A percentile compares a stretch with the other conserved stretches of the same genome.
Evolutionary conservation across 2,113 vertebrate species (phyloP).

Genomic region (Orthonyx spaldingii): DNA sequence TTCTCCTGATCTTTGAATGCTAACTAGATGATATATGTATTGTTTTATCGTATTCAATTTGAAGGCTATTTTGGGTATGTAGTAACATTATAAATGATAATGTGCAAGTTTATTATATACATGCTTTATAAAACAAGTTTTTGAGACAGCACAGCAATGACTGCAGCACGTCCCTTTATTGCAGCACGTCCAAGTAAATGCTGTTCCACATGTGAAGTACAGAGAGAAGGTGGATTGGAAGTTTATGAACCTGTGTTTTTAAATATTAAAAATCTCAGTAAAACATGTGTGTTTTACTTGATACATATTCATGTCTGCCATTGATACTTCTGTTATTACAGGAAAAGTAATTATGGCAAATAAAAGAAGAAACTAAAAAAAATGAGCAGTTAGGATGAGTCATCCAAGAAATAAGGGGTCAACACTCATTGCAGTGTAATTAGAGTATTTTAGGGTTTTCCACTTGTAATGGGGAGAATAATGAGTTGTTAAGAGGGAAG

Average conservation of each 20-base stretch:
- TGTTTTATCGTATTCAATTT: slow-evolving; percentile 14
- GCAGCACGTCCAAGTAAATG: not conserved
- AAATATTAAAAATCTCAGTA: not conserved
- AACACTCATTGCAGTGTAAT: not conserved
- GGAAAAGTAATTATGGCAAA: not conserved
- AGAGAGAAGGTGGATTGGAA: not conserved
- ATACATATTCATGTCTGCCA: not conserved
- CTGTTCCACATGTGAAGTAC: not conserved
- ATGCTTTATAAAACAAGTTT: not conserved
- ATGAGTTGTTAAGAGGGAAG: not conserved
- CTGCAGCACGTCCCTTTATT: not conserved
- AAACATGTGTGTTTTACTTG: not conserved
- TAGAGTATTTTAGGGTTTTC: not conserved
- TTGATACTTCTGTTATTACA: not conserved
- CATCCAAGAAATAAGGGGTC: not conserved
- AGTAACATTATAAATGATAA: not conserved
- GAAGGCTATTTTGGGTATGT: not conserved
- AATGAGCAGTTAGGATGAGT: not conserved
- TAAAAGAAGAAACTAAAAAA: not conserved
- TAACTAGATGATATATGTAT: not conserved
- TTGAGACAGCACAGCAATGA: not conserved
- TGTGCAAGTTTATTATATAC: not conserved
- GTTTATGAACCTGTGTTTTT: not conserved
- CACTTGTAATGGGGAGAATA: not conserved
- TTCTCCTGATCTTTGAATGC: slow-evolving; percentile 14